phyloP scores from a whole-genome alignment of 2,888 invertebrate genomes.

The Drosophila mimetica region DNA sequence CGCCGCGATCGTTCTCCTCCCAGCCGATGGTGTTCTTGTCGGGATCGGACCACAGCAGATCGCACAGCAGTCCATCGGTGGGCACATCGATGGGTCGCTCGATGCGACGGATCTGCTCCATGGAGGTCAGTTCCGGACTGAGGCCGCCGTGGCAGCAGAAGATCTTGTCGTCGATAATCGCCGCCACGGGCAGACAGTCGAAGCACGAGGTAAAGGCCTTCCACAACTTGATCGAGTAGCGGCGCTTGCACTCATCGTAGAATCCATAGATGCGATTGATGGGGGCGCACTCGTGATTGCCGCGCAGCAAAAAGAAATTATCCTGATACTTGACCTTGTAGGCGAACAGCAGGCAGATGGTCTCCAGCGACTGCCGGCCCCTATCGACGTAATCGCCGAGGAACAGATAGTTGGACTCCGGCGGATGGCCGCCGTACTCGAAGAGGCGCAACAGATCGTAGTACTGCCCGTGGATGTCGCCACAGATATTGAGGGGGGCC shows the following conservation, averaged over 20 bases:
- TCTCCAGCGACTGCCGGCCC: no score
- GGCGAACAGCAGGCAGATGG: no score
- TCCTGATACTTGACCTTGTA: no score
- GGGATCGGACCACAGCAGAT: constrained; percentile 97
- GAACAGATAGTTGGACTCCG: constrained; percentile 98
- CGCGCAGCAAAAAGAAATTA: no score
- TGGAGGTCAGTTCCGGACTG: constrained; percentile 94
- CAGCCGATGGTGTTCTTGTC: constrained; percentile 98
- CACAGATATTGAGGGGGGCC: constrained; percentile 99
- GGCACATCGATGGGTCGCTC: constrained; percentile 99
- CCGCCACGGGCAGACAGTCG: constrained; percentile 98
- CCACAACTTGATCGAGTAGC: constrained; percentile 98
- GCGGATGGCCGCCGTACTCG: constrained; percentile 98
- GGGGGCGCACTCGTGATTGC: no score
- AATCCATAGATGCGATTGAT: constrained; percentile 97
- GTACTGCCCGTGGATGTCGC: constrained; percentile 99
- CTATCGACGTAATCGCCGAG: constrained; percentile 98
- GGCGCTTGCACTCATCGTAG: constrained; percentile 96
- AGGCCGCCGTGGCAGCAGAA: constrained; percentile 92
- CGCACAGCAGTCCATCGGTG: constrained; percentile 96
- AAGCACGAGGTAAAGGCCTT: constrained; percentile 99
- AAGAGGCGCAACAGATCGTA: constrained; percentile 97
- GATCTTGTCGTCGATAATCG: constrained; percentile 94
- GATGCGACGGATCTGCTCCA: constrained; percentile 98
- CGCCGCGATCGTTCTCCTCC: constrained; percentile 99